Conservation (phyloP, 2,797 vertebrate species). For the Erethizon dorsatum region DNA sequence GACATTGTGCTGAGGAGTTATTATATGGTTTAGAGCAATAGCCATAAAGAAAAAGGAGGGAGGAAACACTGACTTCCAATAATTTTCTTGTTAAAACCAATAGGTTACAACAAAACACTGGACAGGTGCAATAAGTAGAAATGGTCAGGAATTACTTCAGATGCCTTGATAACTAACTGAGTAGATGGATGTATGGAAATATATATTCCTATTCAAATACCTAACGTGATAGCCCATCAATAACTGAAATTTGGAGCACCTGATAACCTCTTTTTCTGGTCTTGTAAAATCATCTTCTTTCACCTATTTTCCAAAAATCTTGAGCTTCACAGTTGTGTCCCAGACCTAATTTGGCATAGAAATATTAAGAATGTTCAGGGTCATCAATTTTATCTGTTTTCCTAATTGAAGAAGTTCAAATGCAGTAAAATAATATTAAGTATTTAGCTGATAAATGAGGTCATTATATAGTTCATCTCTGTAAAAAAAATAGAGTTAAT, state of each 20-base stretch:
- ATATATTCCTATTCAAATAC: background rate
- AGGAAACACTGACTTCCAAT: background rate
- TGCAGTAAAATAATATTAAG: conserved; percentile 66
- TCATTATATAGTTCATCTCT: conserved; percentile 27
- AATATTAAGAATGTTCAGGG: conserved; percentile 45
- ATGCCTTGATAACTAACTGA: background rate
- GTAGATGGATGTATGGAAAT: background rate
- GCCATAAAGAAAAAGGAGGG: background rate
- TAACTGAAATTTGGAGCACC: background rate
- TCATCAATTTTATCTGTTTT: background rate
- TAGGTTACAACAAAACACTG: background rate
- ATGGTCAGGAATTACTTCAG: background rate
- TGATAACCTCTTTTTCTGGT: background rate
- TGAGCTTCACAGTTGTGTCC: background rate
- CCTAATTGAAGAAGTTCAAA: conserved; percentile 59
- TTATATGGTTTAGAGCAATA: background rate
- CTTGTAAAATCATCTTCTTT: background rate
- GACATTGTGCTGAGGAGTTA: background rate
- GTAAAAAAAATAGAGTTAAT: conserved; percentile 34
- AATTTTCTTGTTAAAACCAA: background rate
- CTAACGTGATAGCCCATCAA: background rate
- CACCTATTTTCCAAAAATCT: background rate
- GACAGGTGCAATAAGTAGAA: background rate
- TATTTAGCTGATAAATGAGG: conserved; percentile 61
- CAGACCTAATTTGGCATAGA: background rate